Conservation (phyloP, 2,113 vertebrate species). For the Cyanoliseus patagonus region DNA sequence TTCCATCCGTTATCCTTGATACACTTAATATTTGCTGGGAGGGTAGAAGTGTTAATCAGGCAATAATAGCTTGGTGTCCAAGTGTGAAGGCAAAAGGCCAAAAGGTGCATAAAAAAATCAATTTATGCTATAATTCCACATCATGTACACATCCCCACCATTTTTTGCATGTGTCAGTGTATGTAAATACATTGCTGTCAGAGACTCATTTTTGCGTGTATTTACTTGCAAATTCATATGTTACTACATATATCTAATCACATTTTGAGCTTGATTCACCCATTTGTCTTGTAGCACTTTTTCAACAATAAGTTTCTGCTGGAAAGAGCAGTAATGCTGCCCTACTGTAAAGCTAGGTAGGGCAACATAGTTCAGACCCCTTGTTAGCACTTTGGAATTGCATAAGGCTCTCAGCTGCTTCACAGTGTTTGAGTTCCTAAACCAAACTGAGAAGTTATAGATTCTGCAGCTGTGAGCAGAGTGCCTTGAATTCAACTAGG, state of each 20-base stretch:
- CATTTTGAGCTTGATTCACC: neutral
- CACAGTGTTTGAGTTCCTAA: neutral
- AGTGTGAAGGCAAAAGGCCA: neutral
- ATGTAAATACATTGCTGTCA: neutral
- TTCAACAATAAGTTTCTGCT: neutral
- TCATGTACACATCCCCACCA: neutral
- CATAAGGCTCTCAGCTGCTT: neutral
- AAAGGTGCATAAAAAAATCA: neutral
- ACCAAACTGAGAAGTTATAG: neutral
- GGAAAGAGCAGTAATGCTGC: neutral
- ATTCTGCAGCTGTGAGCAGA: neutral
- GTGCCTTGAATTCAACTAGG: neutral
- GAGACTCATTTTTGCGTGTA: neutral
- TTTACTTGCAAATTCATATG: neutral
- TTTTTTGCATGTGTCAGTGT: neutral
- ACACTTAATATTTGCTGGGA: neutral
- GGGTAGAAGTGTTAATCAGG: constrained; percentile 15
- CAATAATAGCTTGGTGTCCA: neutral
- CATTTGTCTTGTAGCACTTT: neutral
- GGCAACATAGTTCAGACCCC: rapidly evolving
- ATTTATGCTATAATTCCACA: neutral
- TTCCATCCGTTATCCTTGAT: constrained; percentile 37
- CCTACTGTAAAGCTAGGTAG: neutral
- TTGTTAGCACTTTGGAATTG: neutral
- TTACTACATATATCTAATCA: neutral